Conservation (phyloP, 1,140 invertebrate genomes). For the Drosophila ironensis region DNA sequence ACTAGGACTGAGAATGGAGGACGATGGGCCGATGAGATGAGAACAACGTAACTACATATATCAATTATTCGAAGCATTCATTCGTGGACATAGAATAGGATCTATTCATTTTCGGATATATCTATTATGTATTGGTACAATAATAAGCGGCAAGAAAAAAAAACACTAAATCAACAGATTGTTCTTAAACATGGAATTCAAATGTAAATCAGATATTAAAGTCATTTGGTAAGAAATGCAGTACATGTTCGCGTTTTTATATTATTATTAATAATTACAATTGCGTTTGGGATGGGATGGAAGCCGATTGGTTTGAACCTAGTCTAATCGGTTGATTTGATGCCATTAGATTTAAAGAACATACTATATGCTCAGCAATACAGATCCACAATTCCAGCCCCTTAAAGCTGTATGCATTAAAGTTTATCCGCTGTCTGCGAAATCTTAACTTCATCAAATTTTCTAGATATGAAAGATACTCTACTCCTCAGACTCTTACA, state of each 20-base stretch:
- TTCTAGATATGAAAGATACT: too few species aligned
- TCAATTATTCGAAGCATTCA: slow-evolving; percentile 79
- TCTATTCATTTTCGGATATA: slow-evolving; percentile 39
- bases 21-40: background rate
- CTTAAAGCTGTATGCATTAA: too few species aligned
- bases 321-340: too few species aligned
- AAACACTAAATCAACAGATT: slow-evolving; percentile 50
- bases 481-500: too few species aligned
- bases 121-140: slow-evolving; percentile 74
- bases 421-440: too few species aligned
- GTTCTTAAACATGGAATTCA: slow-evolving; percentile 78
- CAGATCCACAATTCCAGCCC: too few species aligned
- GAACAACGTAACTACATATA: slow-evolving; percentile 68
- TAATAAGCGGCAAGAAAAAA: slow-evolving; percentile 73
- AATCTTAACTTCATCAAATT: too few species aligned
- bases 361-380: too few species aligned
- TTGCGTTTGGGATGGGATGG: background rate
- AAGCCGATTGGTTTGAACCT: background rate
- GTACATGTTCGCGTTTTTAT: slow-evolving; percentile 28
- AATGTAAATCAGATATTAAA: slow-evolving; percentile 78
- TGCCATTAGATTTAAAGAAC: too few species aligned
- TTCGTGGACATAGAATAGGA: slow-evolving; percentile 57
- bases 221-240: slow-evolving; percentile 55
- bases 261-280: slow-evolving; percentile 5
- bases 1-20: too few species aligned